These are phyloP conservation scores for Pogoniulus pusillus DNA, from an alignment of 2,797 vertebrate species.

Conservation along the genomic window DNA sequence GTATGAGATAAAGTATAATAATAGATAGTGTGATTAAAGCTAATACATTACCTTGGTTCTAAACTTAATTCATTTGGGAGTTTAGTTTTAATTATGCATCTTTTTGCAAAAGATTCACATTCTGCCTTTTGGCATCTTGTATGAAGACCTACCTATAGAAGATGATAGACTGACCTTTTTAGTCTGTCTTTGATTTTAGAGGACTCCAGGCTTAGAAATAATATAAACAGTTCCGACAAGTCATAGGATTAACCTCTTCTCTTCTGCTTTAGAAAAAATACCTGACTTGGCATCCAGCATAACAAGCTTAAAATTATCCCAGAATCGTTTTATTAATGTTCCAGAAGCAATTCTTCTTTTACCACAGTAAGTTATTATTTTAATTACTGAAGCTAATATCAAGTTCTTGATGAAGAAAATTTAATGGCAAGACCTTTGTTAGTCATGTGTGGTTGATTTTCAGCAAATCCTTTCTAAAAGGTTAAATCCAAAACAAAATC, in stretches of 20 bases:
- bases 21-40: not conserved
- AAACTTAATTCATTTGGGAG: not conserved
- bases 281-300: conserved; percentile 84
- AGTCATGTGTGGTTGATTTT: not conserved
- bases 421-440: not conserved
- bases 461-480: not conserved
- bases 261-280: conserved; percentile 79
- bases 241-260: conserved; percentile 30
- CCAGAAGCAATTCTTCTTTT: conserved; percentile 84
- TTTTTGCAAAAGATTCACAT: not conserved
- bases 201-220: not conserved
- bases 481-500: not conserved
- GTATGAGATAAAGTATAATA: not conserved
- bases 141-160: not conserved
- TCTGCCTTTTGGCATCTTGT: not conserved
- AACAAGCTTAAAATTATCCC: conserved; percentile 87
- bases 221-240: not conserved
- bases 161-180: not conserved
- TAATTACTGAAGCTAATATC: not conserved
- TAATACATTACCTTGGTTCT: not conserved
- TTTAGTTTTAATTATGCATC: not conserved
- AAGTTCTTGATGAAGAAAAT: not conserved
- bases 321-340: conserved; percentile 85
- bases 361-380: conserved; percentile 85
- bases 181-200: not conserved